Base-by-base conservation (phyloP, 2,113 vertebrate genomes). In the Synchiropus splendidus region DNA sequence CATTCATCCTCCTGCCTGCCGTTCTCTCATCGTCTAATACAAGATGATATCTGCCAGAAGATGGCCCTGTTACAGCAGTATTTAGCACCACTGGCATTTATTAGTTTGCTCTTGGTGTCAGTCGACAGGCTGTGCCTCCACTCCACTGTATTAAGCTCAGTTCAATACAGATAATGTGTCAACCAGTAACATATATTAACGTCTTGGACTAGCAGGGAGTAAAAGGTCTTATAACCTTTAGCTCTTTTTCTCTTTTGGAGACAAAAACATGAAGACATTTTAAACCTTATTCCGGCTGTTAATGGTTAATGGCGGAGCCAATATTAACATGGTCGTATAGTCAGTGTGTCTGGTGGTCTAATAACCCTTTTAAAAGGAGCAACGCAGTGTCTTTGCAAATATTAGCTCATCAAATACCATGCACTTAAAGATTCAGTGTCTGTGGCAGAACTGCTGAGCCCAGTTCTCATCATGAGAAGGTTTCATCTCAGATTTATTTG, bases 111-210 rank as follows among this genome's bases (percentile, higher is more conserved):
- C 12, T 5, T 36, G n/a, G n/a, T 37, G 13, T 37, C 16, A n/a
- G 12, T 9, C 30, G 32, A 39, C 37, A 2, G 10, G 37, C 16
- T 5, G 16, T 12, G 12, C 37, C 10, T 16, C 16, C 16, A 17
- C 39, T 6, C 14, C 1, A 10, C 16, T 37, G 35, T 37, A 16
- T 15, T 13, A 37, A 9, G 13, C 2, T 37, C 36, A 15, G 13
- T 9, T 16, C 51, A 70, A 67, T 45, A 51, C 16, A 48, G 54
- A 38, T 52, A 39, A 55, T 31, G 39, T 33, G 30, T 56, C 48
- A 67, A 42, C 47, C 31, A 56, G 16, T 33, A 40, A 39, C 47
- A 54, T 48, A 54, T 34, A 51, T 57, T 58, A 55, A 51, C 12
- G 43, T n/a, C 21, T 5, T 12, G 42, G 45, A 49, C 45, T 41